Evolutionary conservation across 2,797 vertebrate genomes (phyloP).

Genomic region (Setipinna tenuifilis): DNA sequence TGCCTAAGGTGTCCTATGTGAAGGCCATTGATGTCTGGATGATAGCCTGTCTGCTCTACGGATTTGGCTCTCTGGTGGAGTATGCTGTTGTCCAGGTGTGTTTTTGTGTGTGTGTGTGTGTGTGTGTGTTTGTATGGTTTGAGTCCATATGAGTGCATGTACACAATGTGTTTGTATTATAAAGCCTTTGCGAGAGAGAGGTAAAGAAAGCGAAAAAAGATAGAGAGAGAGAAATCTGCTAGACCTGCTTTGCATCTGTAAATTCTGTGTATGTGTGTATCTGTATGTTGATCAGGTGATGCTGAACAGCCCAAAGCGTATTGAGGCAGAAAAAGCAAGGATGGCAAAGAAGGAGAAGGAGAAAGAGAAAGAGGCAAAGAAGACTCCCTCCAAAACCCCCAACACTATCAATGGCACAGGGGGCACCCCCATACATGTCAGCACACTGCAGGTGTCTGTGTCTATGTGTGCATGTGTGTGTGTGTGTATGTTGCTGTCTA

Average conservation of each 20-base stretch:
- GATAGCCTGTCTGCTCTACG: conserved; percentile 93
- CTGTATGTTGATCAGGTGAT: conserved; percentile 74
- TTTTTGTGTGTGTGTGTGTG: conserved; percentile 7
- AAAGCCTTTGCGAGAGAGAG: too few relatives aligned
- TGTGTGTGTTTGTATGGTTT: neutral
- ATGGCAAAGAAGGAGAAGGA: conserved; percentile 90
- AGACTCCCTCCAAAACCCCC: conserved; percentile 77
- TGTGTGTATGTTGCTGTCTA: conserved; percentile 16
- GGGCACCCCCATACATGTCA: conserved; percentile 91
- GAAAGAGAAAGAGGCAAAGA: conserved; percentile 73
- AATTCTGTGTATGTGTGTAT: neutral
- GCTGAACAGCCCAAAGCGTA: conserved; percentile 90
- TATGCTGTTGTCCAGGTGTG: conserved; percentile 91
- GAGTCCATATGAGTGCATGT: neutral
- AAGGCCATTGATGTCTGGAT: conserved; percentile 97
- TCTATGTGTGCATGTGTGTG: conserved; percentile 4
- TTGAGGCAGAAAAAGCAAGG: conserved; percentile 91
- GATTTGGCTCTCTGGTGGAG: conserved; percentile 92
- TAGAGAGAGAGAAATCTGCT: too few relatives aligned
- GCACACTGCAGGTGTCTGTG: conserved; percentile 86
- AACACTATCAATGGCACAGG: conserved; percentile 91
- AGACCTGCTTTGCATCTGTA: neutral
- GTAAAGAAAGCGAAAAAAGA: too few relatives aligned
- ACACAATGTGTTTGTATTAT: neutral
- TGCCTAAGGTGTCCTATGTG: conserved; percentile 96